These are phyloP conservation scores for Bombyx huttoni DNA, from an alignment of 2,888 invertebrate species.

Conservation along the genomic window DNA sequence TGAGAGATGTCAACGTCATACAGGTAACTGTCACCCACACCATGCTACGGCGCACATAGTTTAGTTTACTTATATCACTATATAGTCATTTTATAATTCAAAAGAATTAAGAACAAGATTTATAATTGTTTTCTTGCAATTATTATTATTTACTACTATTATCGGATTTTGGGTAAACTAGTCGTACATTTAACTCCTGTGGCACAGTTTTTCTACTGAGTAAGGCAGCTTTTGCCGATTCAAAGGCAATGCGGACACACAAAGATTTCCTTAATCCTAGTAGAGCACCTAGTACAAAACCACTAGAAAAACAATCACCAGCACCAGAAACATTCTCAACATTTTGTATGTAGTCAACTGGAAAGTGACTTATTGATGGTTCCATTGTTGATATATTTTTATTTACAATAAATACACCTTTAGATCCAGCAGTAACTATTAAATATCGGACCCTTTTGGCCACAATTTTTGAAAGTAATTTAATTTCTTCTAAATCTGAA, in stretches of 20 bases:
- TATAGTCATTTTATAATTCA: no score
- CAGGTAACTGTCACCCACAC: no score
- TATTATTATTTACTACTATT: no score
- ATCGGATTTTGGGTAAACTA: no score
- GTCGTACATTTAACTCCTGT: no score
- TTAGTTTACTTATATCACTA: no score
- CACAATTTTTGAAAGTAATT: constrained; percentile 39
- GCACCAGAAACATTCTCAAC: constrained; percentile 86
- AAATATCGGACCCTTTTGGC: constrained; percentile 67
- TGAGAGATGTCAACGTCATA: no score
- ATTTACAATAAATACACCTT: constrained; percentile 69
- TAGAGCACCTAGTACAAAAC: constrained; percentile 77
- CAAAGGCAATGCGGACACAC: constrained; percentile 75
- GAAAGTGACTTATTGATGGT: constrained; percentile 37
- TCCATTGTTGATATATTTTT: constrained; percentile 2
- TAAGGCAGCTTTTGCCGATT: constrained; percentile 75
- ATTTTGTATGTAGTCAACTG: constrained; percentile 35
- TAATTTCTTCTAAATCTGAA: constrained; percentile 28
- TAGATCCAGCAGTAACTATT: constrained; percentile 74
- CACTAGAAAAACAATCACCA: constrained; percentile 83
- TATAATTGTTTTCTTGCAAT: no score
- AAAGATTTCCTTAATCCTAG: constrained; percentile 64
- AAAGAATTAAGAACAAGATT: no score
- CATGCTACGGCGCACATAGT: no score
- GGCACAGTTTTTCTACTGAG: constrained; percentile 74